Evolutionary conservation across 2,888 invertebrate genomes (phyloP), one percentile per base, ranked within the genome.

Genomic region (Pycnomerus fuliginosus): DNA sequence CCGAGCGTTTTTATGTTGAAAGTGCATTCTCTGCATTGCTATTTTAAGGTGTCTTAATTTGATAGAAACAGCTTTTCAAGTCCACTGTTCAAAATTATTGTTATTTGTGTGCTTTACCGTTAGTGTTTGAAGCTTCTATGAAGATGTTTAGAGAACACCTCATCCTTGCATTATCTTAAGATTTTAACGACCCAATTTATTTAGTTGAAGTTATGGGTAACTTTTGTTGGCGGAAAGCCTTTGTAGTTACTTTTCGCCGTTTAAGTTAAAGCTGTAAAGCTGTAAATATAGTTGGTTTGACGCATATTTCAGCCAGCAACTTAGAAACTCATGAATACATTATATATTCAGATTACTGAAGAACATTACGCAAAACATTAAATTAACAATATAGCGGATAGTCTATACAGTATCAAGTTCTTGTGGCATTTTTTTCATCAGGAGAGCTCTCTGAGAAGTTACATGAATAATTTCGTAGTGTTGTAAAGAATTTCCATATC

Each of bases 261-360:
- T 20, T 31, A 39, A 39, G 16, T 23, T 31, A 15, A 40, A 31
- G 34, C 39, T 37, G 15, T 7, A 37, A 37, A 44, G 44, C 46
- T 29, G 28, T 39, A 52, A 44, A 47, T 47, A 38, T 37, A 42
- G 38, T 34, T 34, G 34, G 36, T 23, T 35, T 29, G 17, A 40
- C 32, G 47, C 44, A 51, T 44, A 44, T 40, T 51, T 48, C 22
- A 34, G 33, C 41, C 37, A 31, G 31, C 22, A 30, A 25, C 30
- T 42, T 40, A 41, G 20, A 41, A 49, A 39, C 44, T 53, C 40
- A 53, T 53, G 53, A 53, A 53, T 53, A 50, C 38, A 14, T 53
- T 41, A 49, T 44, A 25, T 35, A 47, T 48, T 46, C 47, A 38
- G 40, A 42, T 37, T 36, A 23, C 38, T 31, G 31, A 33, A 36